Percentiles rank a stretch among this genome's conserved stretches.
Evolutionary conservation across 37 sponge, comb jelly and placozoan genomes (phyloP).

Genomic region (Cliona cf. orientalis): DNA sequence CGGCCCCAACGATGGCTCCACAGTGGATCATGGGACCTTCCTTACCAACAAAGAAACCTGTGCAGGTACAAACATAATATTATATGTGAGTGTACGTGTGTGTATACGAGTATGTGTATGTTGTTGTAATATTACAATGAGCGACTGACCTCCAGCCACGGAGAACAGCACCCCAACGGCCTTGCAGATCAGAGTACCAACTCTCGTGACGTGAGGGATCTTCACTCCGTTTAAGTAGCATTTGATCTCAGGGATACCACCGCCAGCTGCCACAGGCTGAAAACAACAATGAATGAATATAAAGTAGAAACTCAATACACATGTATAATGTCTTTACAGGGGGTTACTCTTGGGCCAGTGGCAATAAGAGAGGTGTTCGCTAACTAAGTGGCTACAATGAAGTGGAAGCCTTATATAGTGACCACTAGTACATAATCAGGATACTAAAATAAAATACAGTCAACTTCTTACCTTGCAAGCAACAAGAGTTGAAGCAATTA

Average conservation of each 20-base stretch:
- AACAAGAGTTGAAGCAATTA: slow-evolving; percentile 64
- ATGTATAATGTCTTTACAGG: not conserved
- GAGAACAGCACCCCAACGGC: slow-evolving; percentile 92
- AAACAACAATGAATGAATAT: not conserved
- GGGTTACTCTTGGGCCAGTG: not conserved
- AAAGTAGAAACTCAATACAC: slow-evolving; percentile 3
- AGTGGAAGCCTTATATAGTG: too few relatives aligned
- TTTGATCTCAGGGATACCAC: slow-evolving; percentile 98
- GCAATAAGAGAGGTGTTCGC: too few relatives aligned
- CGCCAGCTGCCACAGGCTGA: slow-evolving; percentile 96
- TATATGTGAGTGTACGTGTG: too few relatives aligned
- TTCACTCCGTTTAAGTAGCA: slow-evolving; percentile 97
- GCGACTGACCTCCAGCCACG: slow-evolving; percentile 86
- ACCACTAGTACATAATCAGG: too few relatives aligned
- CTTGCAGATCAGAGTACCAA: slow-evolving; percentile 78
- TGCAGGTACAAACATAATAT: too few relatives aligned
- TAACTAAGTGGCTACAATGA: too few relatives aligned
- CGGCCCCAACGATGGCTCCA: slow-evolving; percentile 94
- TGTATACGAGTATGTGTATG: too few relatives aligned
- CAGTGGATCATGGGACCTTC: slow-evolving; percentile 99
- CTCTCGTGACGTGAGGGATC: slow-evolving; percentile 78
- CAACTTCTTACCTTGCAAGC: slow-evolving; percentile 60
- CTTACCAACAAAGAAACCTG: slow-evolving; percentile 93
- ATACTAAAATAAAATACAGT: too few relatives aligned
- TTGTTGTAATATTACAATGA: too few relatives aligned